Conservation (phyloP, 1,140 invertebrate genomes). For the Drosophila sulfurigaster region DNA sequence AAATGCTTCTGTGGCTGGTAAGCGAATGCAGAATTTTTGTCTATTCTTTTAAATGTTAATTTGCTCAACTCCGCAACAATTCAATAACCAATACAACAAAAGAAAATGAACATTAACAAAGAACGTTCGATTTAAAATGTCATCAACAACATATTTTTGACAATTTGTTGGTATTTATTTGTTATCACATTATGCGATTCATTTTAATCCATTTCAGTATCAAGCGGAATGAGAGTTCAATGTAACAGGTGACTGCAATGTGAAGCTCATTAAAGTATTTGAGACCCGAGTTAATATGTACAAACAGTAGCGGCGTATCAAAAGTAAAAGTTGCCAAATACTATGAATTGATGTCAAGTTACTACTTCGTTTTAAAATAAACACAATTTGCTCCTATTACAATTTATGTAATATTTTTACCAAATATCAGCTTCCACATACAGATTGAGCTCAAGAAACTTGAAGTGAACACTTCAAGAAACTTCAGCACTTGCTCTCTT, state of each 20-base stretch:
- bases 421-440: constrained; percentile 72
- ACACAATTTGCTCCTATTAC: constrained; percentile 74
- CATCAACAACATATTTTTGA: constrained; percentile 60
- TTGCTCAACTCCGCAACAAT: constrained; percentile 67
- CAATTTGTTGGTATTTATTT: constrained; percentile 20
- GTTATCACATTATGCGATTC: not conserved
- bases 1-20: constrained; percentile 57
- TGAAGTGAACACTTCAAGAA: constrained; percentile 68
- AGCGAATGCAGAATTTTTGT: constrained; percentile 53
- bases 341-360: constrained; percentile 71
- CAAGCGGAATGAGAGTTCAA: too few relatives aligned
- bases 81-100: constrained; percentile 67
- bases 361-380: constrained; percentile 57
- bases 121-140: constrained; percentile 61
- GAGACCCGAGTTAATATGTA: too few relatives aligned
- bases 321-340: constrained; percentile 47
- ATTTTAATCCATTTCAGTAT: too few relatives aligned
- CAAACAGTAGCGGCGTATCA: too few relatives aligned
- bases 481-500: constrained; percentile 43
- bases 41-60: constrained; percentile 82
- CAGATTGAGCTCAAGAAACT: not conserved
- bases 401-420: constrained; percentile 69
- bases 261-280: too few relatives aligned
- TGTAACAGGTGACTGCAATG: too few relatives aligned
- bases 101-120: constrained; percentile 42